Base-by-base conservation (phyloP, 2,797 vertebrate species). In the Gambelia wislizenii region DNA sequence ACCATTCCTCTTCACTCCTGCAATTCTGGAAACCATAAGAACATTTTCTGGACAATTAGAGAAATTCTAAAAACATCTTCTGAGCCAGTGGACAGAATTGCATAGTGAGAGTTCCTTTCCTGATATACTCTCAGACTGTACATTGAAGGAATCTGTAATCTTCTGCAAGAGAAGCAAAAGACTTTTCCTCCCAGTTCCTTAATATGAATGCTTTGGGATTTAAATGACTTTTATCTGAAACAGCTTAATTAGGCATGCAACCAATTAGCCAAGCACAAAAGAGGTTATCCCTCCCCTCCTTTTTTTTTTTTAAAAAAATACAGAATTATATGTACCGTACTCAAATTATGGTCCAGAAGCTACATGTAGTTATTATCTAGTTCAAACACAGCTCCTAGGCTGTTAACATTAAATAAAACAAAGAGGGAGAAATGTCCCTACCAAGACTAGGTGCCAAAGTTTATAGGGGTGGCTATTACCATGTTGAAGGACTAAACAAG, bases 311-410 rank as follows among this genome's bases (percentile, higher is more conserved):
- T 74, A 44, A 18, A 83, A 67, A 69, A 67, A 83, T 69, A 36
- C 25, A 39, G 27, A 84, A 84, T 74, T 84, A 84, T 56, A 84
- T 42, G 39, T 42, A 76, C 69, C 25, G 27, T 42, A 75, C 25
- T 27, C 39, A 86, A 77, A 86, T 86, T 77, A 77, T n/a, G n/a
- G 44, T 47, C 54, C 56, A 61, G 74, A 18, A 86, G 20, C 56
- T 42, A 64, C 30, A 64, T 64, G 44, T 36, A 64, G 52, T 77
- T 86, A 77, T 86, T 86, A 86, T 77, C 30, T n/a, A 42, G 14
- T 52, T 52, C 76, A 72, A 74, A 27, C 49, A 39, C 42, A 42
- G 52, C 52, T 85, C 83, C 49, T 25, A 85, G 52, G 36, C 8
- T 75, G 49, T 85, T 75, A 70, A 85, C 59, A 42, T 39, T 74